phyloP scores from a whole-genome alignment of 2,797 vertebrate genomes.

The Propithecus deckenii region DNA sequence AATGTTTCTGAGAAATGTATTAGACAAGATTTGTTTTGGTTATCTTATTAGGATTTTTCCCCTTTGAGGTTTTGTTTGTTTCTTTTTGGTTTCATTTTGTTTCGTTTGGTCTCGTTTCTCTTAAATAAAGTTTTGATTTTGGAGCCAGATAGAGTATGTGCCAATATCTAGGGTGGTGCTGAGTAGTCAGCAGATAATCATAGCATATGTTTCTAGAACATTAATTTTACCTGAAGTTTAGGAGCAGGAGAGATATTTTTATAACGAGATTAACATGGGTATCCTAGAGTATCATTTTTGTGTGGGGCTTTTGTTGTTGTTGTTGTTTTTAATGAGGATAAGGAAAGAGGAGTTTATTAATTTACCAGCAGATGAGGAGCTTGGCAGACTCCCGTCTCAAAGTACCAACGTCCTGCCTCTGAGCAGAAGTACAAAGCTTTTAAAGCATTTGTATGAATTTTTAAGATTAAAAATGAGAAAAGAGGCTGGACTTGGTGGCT shows the following conservation, averaged over 20 bases:
- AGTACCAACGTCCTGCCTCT: too few species aligned
- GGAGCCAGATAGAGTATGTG: background rate
- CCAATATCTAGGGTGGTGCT: rapidly evolving
- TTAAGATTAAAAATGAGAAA: background rate
- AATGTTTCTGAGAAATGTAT: background rate
- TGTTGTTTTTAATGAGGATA: background rate
- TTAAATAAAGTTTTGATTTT: background rate
- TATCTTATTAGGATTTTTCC: background rate
- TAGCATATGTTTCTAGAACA: background rate
- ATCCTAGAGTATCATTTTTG: background rate
- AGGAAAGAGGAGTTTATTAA: too few species aligned
- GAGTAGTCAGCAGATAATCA: rapidly evolving
- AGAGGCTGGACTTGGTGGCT: background rate
- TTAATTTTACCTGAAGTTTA: background rate
- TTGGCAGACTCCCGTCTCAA: too few species aligned
- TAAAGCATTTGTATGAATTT: background rate
- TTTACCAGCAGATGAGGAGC: too few species aligned
- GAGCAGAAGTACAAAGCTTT: too few species aligned
- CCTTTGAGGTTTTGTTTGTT: background rate
- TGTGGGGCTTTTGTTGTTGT: background rate
- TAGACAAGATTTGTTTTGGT: background rate
- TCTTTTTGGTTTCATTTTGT: background rate
- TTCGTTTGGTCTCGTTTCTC: background rate
- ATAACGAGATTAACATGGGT: background rate
- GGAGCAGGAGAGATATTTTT: background rate